Evolutionary conservation across 2,113 vertebrate genomes (phyloP).

Genomic region (Siniperca chuatsi): DNA sequence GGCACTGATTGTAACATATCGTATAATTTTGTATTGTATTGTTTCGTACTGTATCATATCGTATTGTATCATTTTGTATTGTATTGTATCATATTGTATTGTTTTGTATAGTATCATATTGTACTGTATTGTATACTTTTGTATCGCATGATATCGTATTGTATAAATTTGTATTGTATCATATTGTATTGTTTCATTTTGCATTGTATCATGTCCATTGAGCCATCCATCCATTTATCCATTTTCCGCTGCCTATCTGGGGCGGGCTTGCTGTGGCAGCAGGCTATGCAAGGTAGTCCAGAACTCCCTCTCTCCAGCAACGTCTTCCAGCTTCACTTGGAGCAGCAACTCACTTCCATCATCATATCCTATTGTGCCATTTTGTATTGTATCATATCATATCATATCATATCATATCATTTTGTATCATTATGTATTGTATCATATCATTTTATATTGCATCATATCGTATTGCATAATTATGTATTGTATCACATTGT

Average conservation of each 20-base stretch:
- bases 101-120: background rate
- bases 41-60: background rate
- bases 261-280: no score
- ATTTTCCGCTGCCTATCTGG: no score
- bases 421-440: background rate
- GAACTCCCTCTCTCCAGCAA: no score
- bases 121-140: no score
- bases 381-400: background rate
- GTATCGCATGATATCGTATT: background rate
- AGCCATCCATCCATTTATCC: no score
- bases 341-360: no score
- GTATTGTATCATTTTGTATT: background rate
- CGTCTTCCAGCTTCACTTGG: no score
- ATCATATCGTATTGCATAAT: background rate
- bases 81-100: background rate
- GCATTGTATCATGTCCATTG: background rate
- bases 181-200: background rate
- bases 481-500: background rate
- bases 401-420: background rate
- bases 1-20: rapidly evolving
- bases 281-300: no score
- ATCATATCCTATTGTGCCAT: background rate
- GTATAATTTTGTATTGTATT: background rate
- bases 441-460: background rate
- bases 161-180: background rate